Base-by-base conservation (phyloP, 2,888 invertebrate species). In the Pristionchus entomophagus region DNA sequence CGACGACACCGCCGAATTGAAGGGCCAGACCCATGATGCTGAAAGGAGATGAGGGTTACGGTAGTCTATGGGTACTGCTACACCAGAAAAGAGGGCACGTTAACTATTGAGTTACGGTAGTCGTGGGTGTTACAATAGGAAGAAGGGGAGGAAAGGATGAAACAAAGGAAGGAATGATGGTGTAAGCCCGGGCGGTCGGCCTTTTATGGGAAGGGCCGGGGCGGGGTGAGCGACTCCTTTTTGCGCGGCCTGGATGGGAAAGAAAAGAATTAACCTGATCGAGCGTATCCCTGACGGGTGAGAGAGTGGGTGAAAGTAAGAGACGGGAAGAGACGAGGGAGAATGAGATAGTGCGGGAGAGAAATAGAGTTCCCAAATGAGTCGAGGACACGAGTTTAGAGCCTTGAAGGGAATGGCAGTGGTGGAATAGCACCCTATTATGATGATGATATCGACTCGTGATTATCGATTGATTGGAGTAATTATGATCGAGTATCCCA, bases 1-100 rank as follows among this genome's bases (percentile, higher is more conserved):
- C 84, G 73, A 51, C 73, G 35, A 53, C 84, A 38, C 38, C 73
- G 29, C 84, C 84, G 69, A 69, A 69, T 14, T 59, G 83, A 65
- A 84, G 69, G 41, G 59, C 84, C 8, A 73, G 62, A 26, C 49
- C 83, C 83, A 83, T 83, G 56, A 19, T 38, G 35, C 29, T 51
- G 59, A 10, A 82, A 59, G 29, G 56, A 3, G 32, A 17, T 49
- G 32, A 51, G 35, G 51, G 56, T 59, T 62, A 83, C 82, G 32
- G 82, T 82, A 82, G 59, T 10, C 5, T 14, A 78, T 1, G 78
- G 45, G n/a, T 10, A 29, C 19, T 14, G 35, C n/a, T 49, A 4
- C 45, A 38, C 41, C 5, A 51, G 49, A 38, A 22, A 32, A 19
- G 53, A 80, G 35, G 35, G 80, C n/a, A n/a, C n/a, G n/a, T n/a